Evolutionary conservation across 2,888 invertebrate genomes (phyloP).

Genomic region (Drosophila greeni): DNA sequence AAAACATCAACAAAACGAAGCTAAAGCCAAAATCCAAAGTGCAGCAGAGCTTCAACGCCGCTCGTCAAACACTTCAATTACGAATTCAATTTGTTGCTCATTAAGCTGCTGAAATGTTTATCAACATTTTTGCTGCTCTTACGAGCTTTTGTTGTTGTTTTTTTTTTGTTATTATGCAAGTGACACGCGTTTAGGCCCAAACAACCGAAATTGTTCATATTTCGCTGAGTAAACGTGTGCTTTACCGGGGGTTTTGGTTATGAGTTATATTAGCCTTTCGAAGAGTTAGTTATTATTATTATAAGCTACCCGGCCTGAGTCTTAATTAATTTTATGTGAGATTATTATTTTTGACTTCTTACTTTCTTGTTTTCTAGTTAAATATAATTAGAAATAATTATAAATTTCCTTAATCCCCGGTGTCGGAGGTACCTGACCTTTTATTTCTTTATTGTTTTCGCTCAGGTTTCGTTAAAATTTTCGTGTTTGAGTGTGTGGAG

Average conservation of each 20-base stretch:
- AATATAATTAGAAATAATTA: neutral
- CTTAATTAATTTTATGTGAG: neutral
- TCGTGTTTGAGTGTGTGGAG: slow-evolving; percentile 7
- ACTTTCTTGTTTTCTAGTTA: neutral
- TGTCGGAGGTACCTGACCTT: slow-evolving; percentile 4
- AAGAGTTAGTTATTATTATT: neutral
- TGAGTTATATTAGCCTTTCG: neutral
- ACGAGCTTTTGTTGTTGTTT: slow-evolving; percentile 12
- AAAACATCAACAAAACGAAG: slow-evolving; percentile 20
- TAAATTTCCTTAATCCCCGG: neutral
- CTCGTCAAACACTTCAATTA: slow-evolving; percentile 58
- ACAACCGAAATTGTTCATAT: slow-evolving; percentile 15
- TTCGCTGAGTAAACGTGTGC: slow-evolving; percentile 11
- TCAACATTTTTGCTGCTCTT: slow-evolving; percentile 55
- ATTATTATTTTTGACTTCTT: neutral
- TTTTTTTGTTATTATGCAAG: slow-evolving; percentile 51
- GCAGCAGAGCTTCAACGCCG: slow-evolving; percentile 21
- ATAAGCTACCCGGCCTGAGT: neutral
- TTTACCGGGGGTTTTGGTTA: neutral
- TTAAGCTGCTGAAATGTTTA: slow-evolving; percentile 64
- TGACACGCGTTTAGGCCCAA: slow-evolving; percentile 59
- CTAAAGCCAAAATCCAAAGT: slow-evolving; percentile 13
- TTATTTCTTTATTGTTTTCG: slow-evolving; percentile 17
- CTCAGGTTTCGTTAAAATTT: slow-evolving; percentile 27
- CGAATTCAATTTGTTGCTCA: slow-evolving; percentile 68